These are phyloP conservation scores for Venustaconcha ellipsiformis DNA, from an alignment of 1,140 invertebrate species.

Conservation along the genomic window DNA sequence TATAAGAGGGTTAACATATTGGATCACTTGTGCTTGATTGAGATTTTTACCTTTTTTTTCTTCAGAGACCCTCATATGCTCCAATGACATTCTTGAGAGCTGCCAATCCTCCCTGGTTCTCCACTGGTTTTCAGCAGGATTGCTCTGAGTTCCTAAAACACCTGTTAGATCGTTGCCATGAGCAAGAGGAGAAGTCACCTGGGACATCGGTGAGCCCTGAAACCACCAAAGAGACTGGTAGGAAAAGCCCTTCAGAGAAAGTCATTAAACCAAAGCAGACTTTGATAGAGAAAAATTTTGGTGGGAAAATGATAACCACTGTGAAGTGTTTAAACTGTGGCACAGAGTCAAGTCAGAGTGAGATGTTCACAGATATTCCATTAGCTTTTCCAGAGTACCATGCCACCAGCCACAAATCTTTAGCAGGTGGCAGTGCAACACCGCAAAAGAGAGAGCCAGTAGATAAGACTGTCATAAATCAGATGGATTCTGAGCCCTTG, in stretches of 20 bases:
- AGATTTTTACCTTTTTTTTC: constrained; percentile 1
- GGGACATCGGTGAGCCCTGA: not conserved
- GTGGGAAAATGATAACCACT: constrained; percentile 80
- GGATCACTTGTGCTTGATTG: not conserved
- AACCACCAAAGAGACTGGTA: constrained; percentile 1
- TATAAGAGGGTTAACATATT: not conserved
- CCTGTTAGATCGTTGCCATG: constrained; percentile 79
- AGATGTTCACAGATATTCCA: constrained; percentile 84
- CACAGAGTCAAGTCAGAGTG: constrained; percentile 78
- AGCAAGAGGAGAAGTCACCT: constrained; percentile 72
- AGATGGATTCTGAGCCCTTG: constrained; percentile 4
- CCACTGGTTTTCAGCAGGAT: constrained; percentile 83
- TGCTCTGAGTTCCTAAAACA: constrained; percentile 88
- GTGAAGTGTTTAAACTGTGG: constrained; percentile 80
- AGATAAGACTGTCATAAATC: no score
- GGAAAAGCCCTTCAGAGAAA: not conserved
- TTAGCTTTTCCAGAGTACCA: constrained; percentile 78
- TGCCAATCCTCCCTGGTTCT: constrained; percentile 81
- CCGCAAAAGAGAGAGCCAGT: no score
- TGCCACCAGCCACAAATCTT: constrained; percentile 30
- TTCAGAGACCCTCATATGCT: constrained; percentile 71
- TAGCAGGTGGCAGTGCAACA: constrained; percentile 35
- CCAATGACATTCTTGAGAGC: constrained; percentile 78
- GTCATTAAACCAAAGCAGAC: constrained; percentile 31
- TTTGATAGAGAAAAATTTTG: constrained; percentile 79